Percentiles rank a stretch among this genome's conserved stretches.
These are phyloP conservation scores for Daboia siamensis DNA, from an alignment of 2,113 vertebrate genomes.

Conservation along the genomic window DNA sequence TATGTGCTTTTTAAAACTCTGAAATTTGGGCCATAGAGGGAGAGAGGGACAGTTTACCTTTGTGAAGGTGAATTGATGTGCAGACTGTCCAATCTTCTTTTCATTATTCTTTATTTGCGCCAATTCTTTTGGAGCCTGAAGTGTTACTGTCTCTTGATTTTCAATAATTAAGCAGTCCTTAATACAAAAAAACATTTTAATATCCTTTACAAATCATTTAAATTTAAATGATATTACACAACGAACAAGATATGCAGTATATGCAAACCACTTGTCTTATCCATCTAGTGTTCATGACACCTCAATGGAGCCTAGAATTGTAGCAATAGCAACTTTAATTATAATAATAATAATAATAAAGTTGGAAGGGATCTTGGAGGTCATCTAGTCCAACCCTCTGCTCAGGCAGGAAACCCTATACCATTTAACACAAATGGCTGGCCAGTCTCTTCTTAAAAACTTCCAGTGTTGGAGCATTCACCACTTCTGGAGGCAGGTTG, in stretches of 20 bases:
- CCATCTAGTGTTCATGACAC: neutral
- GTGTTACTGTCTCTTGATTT: conserved; percentile 70
- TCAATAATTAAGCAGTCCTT: conserved; percentile 82
- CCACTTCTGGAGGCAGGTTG: too few relatives aligned
- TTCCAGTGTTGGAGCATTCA: too few relatives aligned
- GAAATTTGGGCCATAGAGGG: neutral
- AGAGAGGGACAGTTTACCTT: conserved; percentile 61
- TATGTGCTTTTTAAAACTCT: neutral
- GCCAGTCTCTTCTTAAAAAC: too few relatives aligned
- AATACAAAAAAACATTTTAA: neutral
- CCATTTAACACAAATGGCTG: too few relatives aligned
- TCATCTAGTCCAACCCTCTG: too few relatives aligned
- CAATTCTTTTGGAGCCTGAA: conserved; percentile 83
- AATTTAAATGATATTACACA: neutral
- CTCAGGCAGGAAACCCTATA: too few relatives aligned
- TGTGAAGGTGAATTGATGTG: conserved; percentile 83
- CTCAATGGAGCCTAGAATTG: neutral
- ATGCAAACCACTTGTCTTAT: neutral
- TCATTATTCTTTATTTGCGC: conserved; percentile 81
- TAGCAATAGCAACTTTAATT: neutral
- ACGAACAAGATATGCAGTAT: neutral
- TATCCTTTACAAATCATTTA: neutral
- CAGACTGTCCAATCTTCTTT: conserved; percentile 75
- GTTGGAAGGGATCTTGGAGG: too few relatives aligned
- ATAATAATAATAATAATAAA: too few relatives aligned